A percentile compares a stretch with the other conserved stretches of the same genome.
These are phyloP conservation scores for Apis laboriosa DNA, from an alignment of 1,140 invertebrate genomes.

Conservation along the genomic window DNA sequence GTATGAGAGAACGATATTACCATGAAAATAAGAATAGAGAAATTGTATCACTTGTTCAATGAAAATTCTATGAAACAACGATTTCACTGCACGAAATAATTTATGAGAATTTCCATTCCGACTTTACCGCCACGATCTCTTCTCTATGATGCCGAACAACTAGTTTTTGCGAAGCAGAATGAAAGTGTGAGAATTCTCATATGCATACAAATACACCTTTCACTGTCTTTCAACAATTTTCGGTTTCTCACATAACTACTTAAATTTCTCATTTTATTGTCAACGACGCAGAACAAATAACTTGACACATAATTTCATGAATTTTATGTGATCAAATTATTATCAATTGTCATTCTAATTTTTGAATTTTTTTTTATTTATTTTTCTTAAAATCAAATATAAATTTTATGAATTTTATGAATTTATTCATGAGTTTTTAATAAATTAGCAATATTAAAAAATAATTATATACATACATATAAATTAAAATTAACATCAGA, in stretches of 20 bases:
- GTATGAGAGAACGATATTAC: slow-evolving; percentile 19
- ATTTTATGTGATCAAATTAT: not conserved
- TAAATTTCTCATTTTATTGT: slow-evolving; percentile 2
- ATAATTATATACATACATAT: not conserved
- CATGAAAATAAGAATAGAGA: slow-evolving; percentile 46
- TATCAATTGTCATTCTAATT: not conserved
- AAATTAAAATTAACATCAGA: too few species aligned
- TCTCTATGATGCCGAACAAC: slow-evolving; percentile 42
- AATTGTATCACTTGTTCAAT: slow-evolving; percentile 66
- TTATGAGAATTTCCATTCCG: slow-evolving; percentile 67
- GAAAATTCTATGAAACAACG: slow-evolving; percentile 61
- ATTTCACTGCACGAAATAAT: slow-evolving; percentile 63
- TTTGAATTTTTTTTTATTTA: not conserved
- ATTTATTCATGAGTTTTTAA: not conserved
- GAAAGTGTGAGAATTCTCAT: slow-evolving; percentile 76
- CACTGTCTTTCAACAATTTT: slow-evolving; percentile 59
- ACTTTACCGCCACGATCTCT: slow-evolving; percentile 50
- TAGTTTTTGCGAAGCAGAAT: slow-evolving; percentile 62
- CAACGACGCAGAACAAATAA: not conserved
- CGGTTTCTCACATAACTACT: slow-evolving; percentile 25
- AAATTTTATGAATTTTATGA: not conserved
- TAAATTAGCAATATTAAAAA: not conserved
- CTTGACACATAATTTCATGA: too few species aligned
- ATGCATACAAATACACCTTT: slow-evolving; percentile 67
- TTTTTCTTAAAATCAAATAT: not conserved